Conservation (phyloP, 2,888 invertebrate genomes). For the Theodoxus fluviatilis region DNA sequence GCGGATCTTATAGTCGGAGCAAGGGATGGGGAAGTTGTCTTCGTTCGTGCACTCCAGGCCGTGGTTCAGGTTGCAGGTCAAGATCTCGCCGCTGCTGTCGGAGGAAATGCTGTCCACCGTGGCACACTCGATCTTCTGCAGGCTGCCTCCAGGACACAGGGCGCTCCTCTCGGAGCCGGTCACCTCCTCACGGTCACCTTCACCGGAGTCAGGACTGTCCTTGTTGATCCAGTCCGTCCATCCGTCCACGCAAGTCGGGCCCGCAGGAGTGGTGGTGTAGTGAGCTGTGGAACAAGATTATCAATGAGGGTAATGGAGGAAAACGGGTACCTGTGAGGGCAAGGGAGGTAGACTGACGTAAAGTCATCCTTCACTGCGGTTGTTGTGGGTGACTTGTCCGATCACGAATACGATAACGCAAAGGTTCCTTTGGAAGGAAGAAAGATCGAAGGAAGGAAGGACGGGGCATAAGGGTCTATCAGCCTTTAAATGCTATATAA, state of each 20-base stretch:
- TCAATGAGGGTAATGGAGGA: no score
- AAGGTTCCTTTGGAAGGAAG: no score
- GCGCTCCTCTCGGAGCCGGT: slow-evolving; percentile 29
- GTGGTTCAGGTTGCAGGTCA: slow-evolving; percentile 69
- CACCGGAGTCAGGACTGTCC: slow-evolving; percentile 29
- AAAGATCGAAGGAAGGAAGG: no score
- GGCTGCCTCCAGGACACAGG: slow-evolving; percentile 45
- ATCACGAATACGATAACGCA: no score
- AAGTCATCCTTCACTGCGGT: no score
- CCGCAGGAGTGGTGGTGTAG: no score
- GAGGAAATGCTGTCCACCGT: slow-evolving; percentile 39
- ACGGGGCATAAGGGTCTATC: no score
- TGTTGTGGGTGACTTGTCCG: no score
- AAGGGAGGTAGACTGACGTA: no score
- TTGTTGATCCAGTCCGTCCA: slow-evolving; percentile 35
- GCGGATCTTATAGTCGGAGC: slow-evolving; percentile 57
- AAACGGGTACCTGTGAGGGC: no score
- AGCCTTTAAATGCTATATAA: no score
- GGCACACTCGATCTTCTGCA: slow-evolving; percentile 51
- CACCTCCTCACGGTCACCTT: slow-evolving; percentile 37
- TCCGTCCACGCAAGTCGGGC: slow-evolving; percentile 13
- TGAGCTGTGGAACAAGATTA: no score
- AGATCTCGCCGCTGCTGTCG: slow-evolving; percentile 41
- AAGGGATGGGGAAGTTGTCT: slow-evolving; percentile 39
- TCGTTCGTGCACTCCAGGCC: slow-evolving; percentile 74